These are phyloP conservation scores for Podarcis lilfordi DNA, from an alignment of 2,797 vertebrate species.

Conservation along the genomic window DNA sequence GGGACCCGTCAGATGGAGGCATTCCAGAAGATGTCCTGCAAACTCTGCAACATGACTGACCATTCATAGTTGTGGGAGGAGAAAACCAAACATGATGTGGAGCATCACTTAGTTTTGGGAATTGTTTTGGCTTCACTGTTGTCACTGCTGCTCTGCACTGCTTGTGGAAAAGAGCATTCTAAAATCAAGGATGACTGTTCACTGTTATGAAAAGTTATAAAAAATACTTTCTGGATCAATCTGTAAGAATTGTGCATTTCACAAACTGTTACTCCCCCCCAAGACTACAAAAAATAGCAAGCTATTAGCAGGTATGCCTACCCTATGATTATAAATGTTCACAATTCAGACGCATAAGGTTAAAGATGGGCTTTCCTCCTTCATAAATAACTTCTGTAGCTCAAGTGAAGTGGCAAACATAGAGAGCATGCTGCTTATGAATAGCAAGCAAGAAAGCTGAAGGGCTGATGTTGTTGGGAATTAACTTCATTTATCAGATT, in stretches of 20 bases:
- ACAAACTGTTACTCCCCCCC: constrained; percentile 39
- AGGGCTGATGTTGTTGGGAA: constrained; percentile 61
- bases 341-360: constrained; percentile 36
- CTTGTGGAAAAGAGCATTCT: constrained; percentile 21
- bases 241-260: constrained; percentile 26
- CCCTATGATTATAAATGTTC: constrained; percentile 56
- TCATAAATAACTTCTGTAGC: constrained; percentile 60
- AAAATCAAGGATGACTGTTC: neutral
- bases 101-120: neutral
- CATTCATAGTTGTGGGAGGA: too few relatives aligned
- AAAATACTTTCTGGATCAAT: neutral
- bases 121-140: constrained; percentile 12
- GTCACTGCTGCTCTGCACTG: neutral
- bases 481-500: constrained; percentile 71
- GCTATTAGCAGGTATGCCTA: constrained; percentile 51
- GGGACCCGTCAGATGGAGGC: too few relatives aligned
- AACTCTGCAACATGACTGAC: too few relatives aligned
- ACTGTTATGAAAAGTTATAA: constrained; percentile 24
- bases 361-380: constrained; percentile 61
- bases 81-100: neutral
- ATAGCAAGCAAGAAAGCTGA: constrained; percentile 70
- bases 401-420: constrained; percentile 42
- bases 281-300: constrained; percentile 51
- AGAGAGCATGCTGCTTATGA: constrained; percentile 60
- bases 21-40: too few relatives aligned